phyloP scores from a whole-genome alignment of 2,113 vertebrate species.

The Tenrec ecaudatus region DNA sequence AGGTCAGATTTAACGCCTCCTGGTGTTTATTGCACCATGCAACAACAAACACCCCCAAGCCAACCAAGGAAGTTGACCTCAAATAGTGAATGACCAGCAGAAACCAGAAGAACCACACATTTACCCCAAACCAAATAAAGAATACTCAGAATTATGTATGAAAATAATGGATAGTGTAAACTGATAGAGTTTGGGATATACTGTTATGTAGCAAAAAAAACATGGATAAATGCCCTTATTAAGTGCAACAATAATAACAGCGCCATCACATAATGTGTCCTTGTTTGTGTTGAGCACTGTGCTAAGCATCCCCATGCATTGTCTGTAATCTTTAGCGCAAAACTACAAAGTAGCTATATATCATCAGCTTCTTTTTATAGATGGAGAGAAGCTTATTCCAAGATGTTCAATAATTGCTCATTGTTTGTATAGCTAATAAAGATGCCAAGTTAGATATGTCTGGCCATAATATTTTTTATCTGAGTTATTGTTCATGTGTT shows the following conservation, averaged over 20 bases:
- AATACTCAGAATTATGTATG: not conserved
- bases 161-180: not conserved
- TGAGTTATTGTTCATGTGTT: conserved; percentile 9
- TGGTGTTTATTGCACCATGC: no score
- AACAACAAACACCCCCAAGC: not conserved
- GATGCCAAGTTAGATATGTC: not conserved
- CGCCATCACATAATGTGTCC: not conserved
- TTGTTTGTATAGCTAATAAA: not conserved
- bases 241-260: no score
- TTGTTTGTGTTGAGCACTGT: no score
- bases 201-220: not conserved
- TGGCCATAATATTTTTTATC: conserved; percentile 5
- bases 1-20: no score
- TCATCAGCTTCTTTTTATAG: not conserved
- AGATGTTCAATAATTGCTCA: not conserved
- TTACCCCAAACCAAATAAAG: not conserved
- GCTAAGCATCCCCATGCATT: not conserved
- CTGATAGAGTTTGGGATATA: not conserved
- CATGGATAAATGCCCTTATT: no score
- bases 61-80: not conserved
- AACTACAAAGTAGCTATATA: not conserved
- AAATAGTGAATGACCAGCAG: not conserved
- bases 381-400: not conserved
- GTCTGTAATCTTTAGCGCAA: not conserved
- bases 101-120: not conserved